phyloP scores from a whole-genome alignment of 2,113 vertebrate species.

The Climacteris rufus region DNA sequence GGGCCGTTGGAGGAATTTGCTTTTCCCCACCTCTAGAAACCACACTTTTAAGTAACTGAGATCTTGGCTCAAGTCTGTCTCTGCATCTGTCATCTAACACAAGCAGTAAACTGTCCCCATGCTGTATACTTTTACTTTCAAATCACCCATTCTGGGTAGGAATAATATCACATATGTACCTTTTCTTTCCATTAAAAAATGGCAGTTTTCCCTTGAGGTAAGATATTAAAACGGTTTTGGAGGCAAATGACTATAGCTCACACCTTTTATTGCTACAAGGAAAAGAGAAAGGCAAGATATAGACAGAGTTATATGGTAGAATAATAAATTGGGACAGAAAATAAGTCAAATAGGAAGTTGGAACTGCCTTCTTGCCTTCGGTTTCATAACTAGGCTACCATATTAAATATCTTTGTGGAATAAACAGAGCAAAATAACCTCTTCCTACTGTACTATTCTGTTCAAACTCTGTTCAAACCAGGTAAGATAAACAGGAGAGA shows the following conservation, averaged over 20 bases:
- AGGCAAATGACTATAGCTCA: slow-evolving; percentile 47
- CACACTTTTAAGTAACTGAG: neutral
- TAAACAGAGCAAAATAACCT: neutral
- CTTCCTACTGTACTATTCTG: neutral
- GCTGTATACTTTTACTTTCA: slow-evolving; percentile 54
- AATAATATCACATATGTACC: slow-evolving; percentile 7
- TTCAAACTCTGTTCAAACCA: neutral
- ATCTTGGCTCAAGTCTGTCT: neutral
- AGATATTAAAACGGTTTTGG: slow-evolving; percentile 39
- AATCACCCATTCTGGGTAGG: slow-evolving; percentile 22
- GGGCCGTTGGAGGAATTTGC: neutral
- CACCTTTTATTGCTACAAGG: slow-evolving; percentile 14
- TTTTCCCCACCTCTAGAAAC: neutral
- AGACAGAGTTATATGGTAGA: neutral
- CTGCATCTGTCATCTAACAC: neutral
- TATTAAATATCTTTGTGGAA: neutral
- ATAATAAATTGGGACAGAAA: neutral
- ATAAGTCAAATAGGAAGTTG: neutral
- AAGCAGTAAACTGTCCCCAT: neutral
- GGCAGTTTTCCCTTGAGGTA: slow-evolving; percentile 25
- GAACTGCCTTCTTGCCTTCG: neutral
- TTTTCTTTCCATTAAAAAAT: slow-evolving; percentile 23
- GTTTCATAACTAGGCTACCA: neutral
- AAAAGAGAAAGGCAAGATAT: slow-evolving; percentile 9
- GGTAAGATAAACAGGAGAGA: neutral